phyloP scores from a whole-genome alignment of 1,140 invertebrate species.

The Papilio dardanus region DNA sequence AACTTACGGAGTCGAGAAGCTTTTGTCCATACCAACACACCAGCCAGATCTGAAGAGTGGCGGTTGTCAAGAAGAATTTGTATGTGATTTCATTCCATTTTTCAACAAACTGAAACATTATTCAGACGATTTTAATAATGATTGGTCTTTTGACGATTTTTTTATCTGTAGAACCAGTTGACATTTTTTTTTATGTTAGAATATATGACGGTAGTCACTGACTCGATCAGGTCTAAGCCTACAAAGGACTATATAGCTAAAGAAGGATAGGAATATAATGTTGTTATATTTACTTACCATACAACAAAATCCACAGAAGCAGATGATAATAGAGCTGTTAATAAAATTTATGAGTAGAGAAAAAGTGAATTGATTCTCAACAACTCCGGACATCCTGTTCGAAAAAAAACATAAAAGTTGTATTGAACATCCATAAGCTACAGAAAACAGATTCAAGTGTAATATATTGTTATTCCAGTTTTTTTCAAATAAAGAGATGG shows the following conservation, averaged over 20 bases:
- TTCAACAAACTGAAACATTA: slow-evolving; percentile 58
- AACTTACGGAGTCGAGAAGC: slow-evolving; percentile 63
- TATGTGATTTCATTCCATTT: slow-evolving; percentile 67
- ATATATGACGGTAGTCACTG: too few relatives aligned
- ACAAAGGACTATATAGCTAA: too few relatives aligned
- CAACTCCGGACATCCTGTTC: slow-evolving; percentile 56
- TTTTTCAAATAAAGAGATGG: too few relatives aligned
- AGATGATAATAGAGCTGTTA: slow-evolving; percentile 66
- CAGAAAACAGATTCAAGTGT: background rate
- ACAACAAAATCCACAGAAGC: slow-evolving; percentile 63
- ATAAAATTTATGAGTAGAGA: slow-evolving; percentile 64
- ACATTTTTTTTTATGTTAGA: too few relatives aligned
- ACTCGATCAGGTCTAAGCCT: too few relatives aligned
- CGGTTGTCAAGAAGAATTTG: slow-evolving; percentile 59
- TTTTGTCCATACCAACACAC: slow-evolving; percentile 67
- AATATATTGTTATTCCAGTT: background rate
- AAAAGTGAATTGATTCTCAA: slow-evolving; percentile 61
- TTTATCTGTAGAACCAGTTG: too few relatives aligned
- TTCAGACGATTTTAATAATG: too few relatives aligned
- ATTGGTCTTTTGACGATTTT: too few relatives aligned
- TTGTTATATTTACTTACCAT: slow-evolving; percentile 66
- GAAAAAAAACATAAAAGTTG: background rate
- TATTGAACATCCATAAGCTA: background rate
- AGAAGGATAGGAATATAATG: too few relatives aligned
- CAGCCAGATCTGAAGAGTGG: slow-evolving; percentile 61